Conservation (phyloP, 2,888 invertebrate genomes). For the Automeris io region DNA sequence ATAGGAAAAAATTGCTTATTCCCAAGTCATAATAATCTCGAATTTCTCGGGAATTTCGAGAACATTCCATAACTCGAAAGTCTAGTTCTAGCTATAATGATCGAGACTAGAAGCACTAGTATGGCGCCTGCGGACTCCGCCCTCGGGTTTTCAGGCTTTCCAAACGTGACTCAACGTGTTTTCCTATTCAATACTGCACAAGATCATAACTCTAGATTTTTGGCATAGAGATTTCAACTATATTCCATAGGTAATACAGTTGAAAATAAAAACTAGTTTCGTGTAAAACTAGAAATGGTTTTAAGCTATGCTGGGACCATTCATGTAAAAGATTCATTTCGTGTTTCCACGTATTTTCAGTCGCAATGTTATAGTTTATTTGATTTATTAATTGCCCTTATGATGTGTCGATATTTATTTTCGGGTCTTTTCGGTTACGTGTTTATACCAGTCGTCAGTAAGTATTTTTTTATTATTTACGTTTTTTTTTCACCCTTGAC, state of each 20-base stretch:
- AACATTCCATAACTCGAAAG: too few species aligned
- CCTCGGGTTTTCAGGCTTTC: background rate
- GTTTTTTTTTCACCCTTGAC: too few species aligned
- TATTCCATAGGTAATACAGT: too few species aligned
- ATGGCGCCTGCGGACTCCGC: slow-evolving; percentile 5
- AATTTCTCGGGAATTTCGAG: too few species aligned
- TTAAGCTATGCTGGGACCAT: background rate
- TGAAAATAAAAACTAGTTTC: too few species aligned
- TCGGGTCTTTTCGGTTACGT: background rate
- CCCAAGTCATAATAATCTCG: too few species aligned
- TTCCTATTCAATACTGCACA: background rate
- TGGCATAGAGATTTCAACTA: too few species aligned
- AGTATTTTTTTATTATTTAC: background rate
- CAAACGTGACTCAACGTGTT: slow-evolving; percentile 2
- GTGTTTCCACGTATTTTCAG: background rate
- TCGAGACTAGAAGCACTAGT: too few species aligned
- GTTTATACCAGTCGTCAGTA: background rate
- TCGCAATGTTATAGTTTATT: background rate
- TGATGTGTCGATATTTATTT: slow-evolving; percentile 3
- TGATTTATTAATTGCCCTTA: slow-evolving; percentile 4
- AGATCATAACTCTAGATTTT: background rate
- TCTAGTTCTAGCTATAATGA: too few species aligned
- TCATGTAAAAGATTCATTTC: background rate
- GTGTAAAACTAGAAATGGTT: background rate
- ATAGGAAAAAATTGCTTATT: too few species aligned